Conservation (phyloP, 2,113 vertebrate species). For the Tringa solitaria region DNA sequence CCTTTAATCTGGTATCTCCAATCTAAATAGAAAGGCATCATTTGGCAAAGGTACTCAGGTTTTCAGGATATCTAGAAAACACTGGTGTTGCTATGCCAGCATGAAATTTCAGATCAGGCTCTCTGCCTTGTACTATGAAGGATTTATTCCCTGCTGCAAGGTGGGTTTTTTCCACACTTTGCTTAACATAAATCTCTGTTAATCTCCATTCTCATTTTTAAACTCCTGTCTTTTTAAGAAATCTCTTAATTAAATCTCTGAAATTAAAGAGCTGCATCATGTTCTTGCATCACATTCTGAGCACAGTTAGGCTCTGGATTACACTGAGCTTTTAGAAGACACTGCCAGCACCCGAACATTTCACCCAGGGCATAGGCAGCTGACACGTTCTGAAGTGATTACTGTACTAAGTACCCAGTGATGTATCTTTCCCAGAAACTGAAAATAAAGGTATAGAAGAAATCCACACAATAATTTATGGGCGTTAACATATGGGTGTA, state of each 20-base stretch:
- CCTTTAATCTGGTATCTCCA: not conserved
- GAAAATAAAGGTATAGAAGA: constrained; percentile 37
- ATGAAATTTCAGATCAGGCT: not conserved
- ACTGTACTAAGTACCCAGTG: not conserved
- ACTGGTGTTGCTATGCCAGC: not conserved
- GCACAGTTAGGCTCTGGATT: constrained; percentile 24
- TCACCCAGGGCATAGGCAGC: constrained; percentile 13
- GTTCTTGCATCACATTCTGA: constrained; percentile 11
- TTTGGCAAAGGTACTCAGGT: not conserved
- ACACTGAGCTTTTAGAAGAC: not conserved
- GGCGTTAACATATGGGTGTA: constrained; percentile 39
- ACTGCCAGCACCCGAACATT: not conserved
- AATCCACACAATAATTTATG: constrained; percentile 9
- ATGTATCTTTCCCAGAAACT: constrained; percentile 31
- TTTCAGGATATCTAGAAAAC: not conserved
- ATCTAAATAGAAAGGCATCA: not conserved
- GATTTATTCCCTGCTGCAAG: not conserved
- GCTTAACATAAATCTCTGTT: not conserved
- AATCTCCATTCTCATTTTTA: not conserved
- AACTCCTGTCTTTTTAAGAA: not conserved
- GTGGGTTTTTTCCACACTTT: not conserved
- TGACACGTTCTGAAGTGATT: not conserved
- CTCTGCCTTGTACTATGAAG: not conserved
- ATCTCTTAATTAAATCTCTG: not conserved
- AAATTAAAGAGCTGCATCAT: not conserved